Percentiles rank a stretch among this genome's conserved stretches.
Evolutionary conservation across 2,797 vertebrate genomes (phyloP).

Genomic region (Gallinago stenura): DNA sequence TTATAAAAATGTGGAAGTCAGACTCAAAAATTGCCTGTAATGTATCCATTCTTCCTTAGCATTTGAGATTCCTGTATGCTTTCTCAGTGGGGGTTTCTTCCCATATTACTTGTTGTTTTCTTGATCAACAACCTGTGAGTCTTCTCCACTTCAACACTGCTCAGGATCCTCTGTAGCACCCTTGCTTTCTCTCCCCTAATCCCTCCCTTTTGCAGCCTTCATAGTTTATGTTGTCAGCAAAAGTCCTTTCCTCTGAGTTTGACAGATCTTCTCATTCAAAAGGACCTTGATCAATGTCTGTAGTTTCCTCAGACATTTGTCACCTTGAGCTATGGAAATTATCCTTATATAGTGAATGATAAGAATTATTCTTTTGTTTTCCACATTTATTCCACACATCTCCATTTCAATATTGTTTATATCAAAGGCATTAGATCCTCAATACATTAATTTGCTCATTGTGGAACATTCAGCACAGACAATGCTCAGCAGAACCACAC

Average conservation of each 20-base stretch:
- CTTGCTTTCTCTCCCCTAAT: background rate
- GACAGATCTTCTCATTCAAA: background rate
- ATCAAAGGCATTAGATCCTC: background rate
- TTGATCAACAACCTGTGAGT: background rate
- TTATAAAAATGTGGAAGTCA: background rate
- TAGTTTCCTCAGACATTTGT: background rate
- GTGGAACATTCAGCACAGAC: background rate
- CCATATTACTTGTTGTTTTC: background rate
- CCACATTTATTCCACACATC: background rate
- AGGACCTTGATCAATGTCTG: background rate
- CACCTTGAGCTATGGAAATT: background rate
- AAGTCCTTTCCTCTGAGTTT: background rate
- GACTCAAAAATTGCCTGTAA: background rate
- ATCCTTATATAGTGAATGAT: background rate
- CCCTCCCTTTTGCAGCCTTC: background rate
- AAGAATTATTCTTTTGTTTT: background rate
- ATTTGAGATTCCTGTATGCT: background rate
- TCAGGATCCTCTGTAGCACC: background rate
- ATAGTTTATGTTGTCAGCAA: background rate
- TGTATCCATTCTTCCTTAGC: background rate
- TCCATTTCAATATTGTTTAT: background rate
- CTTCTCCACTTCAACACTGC: background rate
- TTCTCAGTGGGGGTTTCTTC: background rate
- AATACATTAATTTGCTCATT: background rate
- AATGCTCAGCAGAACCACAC: background rate